A percentile compares a stretch with the other conserved stretches of the same genome.
These are phyloP conservation scores for Agrilus mali DNA, from an alignment of 2,888 invertebrate genomes.

Conservation along the genomic window DNA sequence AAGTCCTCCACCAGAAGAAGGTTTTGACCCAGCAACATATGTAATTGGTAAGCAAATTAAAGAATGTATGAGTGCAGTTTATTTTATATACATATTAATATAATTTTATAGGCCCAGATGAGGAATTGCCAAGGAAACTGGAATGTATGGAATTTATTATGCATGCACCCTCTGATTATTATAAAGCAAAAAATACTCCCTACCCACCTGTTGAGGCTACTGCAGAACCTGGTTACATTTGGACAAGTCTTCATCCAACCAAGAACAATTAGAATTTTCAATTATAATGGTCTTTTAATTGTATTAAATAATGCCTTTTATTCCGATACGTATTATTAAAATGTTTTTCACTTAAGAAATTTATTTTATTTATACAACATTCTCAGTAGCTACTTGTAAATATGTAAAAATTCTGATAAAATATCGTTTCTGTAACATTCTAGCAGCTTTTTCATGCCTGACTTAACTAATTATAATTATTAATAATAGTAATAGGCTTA, in stretches of 20 bases:
- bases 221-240: constrained; percentile 43
- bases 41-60: constrained; percentile 54
- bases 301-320: too few species aligned
- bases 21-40: constrained; percentile 81
- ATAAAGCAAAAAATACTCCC: constrained; percentile 60
- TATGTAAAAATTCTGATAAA: too few species aligned
- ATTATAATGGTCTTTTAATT: background rate
- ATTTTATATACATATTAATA: too few species aligned
- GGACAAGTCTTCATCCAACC: constrained; percentile 36
- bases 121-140: constrained; percentile 74
- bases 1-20: constrained; percentile 62
- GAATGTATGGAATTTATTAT: constrained; percentile 85
- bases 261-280: background rate
- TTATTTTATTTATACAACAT: background rate
- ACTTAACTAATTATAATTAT: too few species aligned
- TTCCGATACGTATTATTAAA: too few species aligned
- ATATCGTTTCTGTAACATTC: too few species aligned
- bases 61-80: too few species aligned
- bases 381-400: too few species aligned
- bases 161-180: constrained; percentile 89
- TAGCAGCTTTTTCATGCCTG: too few species aligned
- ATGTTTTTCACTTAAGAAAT: too few species aligned
- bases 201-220: constrained; percentile 47
- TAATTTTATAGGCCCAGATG: constrained; percentile 62
- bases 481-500: too few species aligned